Percentiles rank a stretch among this genome's conserved stretches.
These are phyloP conservation scores for Caenorhabditis afra DNA, from an alignment of 2,888 invertebrate genomes.

Conservation along the genomic window DNA sequence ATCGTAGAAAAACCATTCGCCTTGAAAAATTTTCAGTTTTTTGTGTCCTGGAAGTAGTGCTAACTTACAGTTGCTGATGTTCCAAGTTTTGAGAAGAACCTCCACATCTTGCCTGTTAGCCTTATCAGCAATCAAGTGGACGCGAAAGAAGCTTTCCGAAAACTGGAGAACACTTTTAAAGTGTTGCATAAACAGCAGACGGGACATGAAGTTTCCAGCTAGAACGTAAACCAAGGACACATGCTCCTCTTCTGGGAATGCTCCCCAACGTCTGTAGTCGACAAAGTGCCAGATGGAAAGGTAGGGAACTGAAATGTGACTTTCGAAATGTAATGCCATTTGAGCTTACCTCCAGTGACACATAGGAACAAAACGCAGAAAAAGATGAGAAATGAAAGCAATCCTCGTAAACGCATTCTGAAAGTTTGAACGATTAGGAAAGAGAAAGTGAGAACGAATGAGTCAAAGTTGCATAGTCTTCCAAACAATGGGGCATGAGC, in stretches of 20 bases:
- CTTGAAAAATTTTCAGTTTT: conserved; percentile 12
- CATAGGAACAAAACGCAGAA: not conserved
- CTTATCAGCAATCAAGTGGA: conserved; percentile 61
- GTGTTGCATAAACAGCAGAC: conserved; percentile 41
- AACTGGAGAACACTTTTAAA: conserved; percentile 55
- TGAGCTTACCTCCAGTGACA: not conserved
- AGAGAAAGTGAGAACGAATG: conserved; percentile 4
- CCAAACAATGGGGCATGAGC: conserved; percentile 6
- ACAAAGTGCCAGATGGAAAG: conserved; percentile 40
- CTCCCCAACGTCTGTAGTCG: conserved; percentile 26
- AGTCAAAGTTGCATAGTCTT: not conserved
- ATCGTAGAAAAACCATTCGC: conserved; percentile 48
- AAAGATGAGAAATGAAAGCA: not conserved
- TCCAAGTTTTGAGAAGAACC: conserved; percentile 53
- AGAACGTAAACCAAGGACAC: conserved; percentile 33
- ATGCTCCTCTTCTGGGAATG: conserved; percentile 52
- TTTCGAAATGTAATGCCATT: not conserved
- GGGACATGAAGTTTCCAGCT: conserved; percentile 44
- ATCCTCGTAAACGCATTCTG: conserved; percentile 23
- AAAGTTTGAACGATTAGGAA: not conserved
- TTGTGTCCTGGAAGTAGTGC: not conserved
- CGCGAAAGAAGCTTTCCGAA: conserved; percentile 45
- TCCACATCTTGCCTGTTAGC: conserved; percentile 30
- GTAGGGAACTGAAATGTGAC: conserved; percentile 18
- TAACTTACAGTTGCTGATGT: conserved; percentile 49